Base-by-base conservation (phyloP, 2,888 invertebrate species). In the Polylopha cassiicola region DNA sequence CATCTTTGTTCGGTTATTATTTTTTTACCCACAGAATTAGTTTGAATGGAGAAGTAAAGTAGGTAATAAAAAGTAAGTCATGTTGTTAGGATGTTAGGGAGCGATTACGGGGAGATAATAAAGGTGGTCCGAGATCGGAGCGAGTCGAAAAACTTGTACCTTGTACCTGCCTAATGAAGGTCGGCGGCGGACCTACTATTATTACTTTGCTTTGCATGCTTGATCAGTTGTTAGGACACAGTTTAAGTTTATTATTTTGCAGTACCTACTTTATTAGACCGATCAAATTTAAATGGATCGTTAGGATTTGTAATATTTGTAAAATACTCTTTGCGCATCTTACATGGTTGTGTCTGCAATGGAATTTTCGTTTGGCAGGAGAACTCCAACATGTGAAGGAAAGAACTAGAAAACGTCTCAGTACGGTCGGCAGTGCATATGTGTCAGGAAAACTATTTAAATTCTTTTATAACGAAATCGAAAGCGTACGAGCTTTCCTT, bases 101-200 rank as follows among this genome's bases (percentile, higher is more conserved):
- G 48, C 64, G 62, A 67, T 72, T 70, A 67, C 61, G 51, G 50
- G 46, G 28, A 55, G 61, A 63, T 73, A 71, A 73, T 73, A 68
- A 69, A n/a, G 67, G 61, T 61, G 58, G 62, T 60, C 58, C 53
- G 57, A 59, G 55, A 58, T 47, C 56, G 59, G 55, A 48, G 46
- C 50, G 57, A 47, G 53, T 63, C 55, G 60, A 77, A 80, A 75
- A 73, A 71, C 68, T 63, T 66, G 75, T 79, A 79, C 79, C 77
- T 79, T 77, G 55, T 58, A 61, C 52, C 61, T 62, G 62, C 69
- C 65, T 73, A 72, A 73, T 67, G 73, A 78, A 77, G 78, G 79
- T 72, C 64, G 59, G 39, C 42, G 38, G 49, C 50, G 4, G 27
- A 26, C 31, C 38, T 48, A 44, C 37, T 44, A 37, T 44, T 49